phyloP scores from a whole-genome alignment of 2,888 invertebrate genomes.

The Acleris literana region DNA sequence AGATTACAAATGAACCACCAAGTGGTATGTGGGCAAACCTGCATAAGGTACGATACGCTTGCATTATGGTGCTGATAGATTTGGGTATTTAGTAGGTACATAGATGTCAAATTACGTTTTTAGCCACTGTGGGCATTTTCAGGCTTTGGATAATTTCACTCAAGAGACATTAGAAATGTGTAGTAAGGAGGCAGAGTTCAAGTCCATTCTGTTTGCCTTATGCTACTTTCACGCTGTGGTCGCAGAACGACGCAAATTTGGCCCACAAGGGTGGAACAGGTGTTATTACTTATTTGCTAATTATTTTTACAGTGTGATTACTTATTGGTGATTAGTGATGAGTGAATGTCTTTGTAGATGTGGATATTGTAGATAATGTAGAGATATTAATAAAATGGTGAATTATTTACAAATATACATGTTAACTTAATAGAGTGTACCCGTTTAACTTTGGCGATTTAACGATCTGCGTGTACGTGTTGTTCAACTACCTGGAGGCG shows the following conservation, averaged over 20 bases:
- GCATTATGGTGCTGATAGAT: too few relatives aligned
- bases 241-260: constrained; percentile 96
- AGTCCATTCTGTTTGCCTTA: constrained; percentile 92
- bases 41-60: constrained; percentile 86
- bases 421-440: constrained; percentile 79
- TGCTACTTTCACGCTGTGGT: constrained; percentile 98
- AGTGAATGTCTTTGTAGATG: not conserved
- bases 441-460: constrained; percentile 94
- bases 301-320: not conserved
- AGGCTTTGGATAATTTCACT: constrained; percentile 94
- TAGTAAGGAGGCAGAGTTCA: constrained; percentile 96
- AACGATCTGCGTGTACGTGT: constrained; percentile 95
- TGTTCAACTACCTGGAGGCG: constrained; percentile 95
- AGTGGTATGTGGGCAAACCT: constrained; percentile 97
- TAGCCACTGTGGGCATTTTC: constrained; percentile 6
- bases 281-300: constrained; percentile 38
- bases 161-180: constrained; percentile 97
- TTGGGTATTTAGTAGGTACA: too few relatives aligned
- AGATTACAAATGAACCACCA: constrained; percentile 98
- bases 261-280: constrained; percentile 96
- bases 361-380: not conserved
- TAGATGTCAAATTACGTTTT: not conserved
- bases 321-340: too few relatives aligned
- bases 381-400: not conserved
- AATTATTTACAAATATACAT: not conserved